Evolutionary conservation across 2,888 invertebrate genomes (phyloP), one percentile per base, ranked within the genome.

Genomic region (Galeruca laticollis): DNA sequence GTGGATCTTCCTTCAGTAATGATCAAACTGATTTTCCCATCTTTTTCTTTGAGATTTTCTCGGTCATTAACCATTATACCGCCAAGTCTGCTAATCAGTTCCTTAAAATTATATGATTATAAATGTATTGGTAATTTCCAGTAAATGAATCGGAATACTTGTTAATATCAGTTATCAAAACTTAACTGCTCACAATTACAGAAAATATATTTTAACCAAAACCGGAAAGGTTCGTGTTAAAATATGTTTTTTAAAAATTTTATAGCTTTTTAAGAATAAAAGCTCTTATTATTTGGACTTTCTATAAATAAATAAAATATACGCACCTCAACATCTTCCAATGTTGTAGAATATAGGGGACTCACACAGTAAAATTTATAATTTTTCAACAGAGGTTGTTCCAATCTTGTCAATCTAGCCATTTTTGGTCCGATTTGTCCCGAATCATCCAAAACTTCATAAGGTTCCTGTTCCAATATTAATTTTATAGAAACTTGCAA

Each of bases 351-450:
- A 21, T 74, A 21, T 61, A 89, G 88, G 0, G 89, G 88, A 37
- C 86, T 85, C 78, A 87, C 85, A 70, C 87, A 87, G 82, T 83
- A 87, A 77, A 90, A 88, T 15, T 84, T 86, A 75, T 87, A 87
- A 9, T 87, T 88, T 65, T 84, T 77, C 70, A 90, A 87, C 52
- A 90, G 75, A 0, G 82, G 83, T 37, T 79, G 86, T 83, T 37
- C 76, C 73, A 40, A 76, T 78, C 59, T 86, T 77, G 43, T 84
- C 64, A 84, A 66, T 5, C 90, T 86, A 0, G 89, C 87, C 0
- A 85, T 84, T 74, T 80, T 83, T 15, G 90, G 90, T 0, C 89
- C 89, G 2, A 87, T 85, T 65, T 85, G 83, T 1, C 89, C 89
- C 0, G 86, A 85, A 49, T 82, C 84, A 75, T 90, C 90, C 33